Conservation (phyloP, 2,888 invertebrate species). For the Miltochrista miniata region DNA sequence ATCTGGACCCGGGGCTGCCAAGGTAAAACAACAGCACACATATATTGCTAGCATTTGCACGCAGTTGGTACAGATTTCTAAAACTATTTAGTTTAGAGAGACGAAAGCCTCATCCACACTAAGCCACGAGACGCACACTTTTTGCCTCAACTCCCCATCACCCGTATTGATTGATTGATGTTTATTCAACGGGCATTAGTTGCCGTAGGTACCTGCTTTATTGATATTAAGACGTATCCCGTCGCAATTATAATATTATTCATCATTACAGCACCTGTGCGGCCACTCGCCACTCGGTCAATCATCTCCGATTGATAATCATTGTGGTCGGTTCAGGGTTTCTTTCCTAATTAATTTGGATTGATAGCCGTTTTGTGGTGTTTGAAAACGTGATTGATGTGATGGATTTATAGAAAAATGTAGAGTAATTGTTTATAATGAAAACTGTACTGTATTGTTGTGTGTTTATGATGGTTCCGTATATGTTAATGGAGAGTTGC, state of each 20-base stretch:
- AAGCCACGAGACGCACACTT: conserved; percentile 36
- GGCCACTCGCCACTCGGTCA: conserved; percentile 36
- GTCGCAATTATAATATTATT: conserved; percentile 45
- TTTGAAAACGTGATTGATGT: conserved; percentile 6
- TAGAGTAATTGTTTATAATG: conserved; percentile 10
- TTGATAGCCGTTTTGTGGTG: conserved; percentile 29
- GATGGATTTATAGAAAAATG: conserved; percentile 8
- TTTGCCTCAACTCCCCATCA: conserved; percentile 57
- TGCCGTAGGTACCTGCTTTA: conserved; percentile 54
- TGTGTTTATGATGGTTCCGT: background rate
- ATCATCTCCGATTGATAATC: conserved; percentile 37
- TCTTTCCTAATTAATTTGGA: conserved; percentile 44
- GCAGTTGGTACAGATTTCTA: no score
- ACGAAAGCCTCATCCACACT: conserved; percentile 45
- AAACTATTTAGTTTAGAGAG: no score
- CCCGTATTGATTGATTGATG: conserved; percentile 75
- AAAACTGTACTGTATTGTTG: background rate
- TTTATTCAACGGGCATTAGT: conserved; percentile 70
- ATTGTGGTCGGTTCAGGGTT: conserved; percentile 30
- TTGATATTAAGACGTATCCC: conserved; percentile 69
- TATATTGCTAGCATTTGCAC: no score
- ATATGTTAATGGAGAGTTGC: no score
- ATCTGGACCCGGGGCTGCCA: no score
- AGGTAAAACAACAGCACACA: no score
- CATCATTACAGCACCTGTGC: conserved; percentile 39